Conservation (phyloP, 2,888 invertebrate species). For the Branchipolynoe longqiensis region DNA sequence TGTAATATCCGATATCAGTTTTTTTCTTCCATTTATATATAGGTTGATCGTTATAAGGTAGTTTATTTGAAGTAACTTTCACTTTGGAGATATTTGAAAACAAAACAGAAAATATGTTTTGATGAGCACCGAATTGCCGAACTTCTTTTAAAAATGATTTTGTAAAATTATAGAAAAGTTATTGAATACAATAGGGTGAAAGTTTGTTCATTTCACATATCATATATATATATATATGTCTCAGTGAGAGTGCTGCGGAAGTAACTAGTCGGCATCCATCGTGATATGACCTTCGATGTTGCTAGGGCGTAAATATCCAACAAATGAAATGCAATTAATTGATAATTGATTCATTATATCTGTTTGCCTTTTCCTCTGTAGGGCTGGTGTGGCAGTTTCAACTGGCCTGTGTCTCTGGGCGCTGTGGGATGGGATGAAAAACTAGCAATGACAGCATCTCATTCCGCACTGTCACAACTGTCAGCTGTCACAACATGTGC, state of each 20-base stretch:
- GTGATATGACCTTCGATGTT: too few species aligned
- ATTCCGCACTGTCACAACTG: too few species aligned
- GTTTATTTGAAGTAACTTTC: too few species aligned
- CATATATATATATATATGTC: not conserved
- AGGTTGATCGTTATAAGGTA: too few species aligned
- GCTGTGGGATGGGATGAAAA: not conserved
- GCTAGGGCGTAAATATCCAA: not conserved
- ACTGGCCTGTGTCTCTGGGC: slow-evolving; percentile 10
- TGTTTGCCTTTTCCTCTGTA: not conserved
- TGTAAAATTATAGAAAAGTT: not conserved
- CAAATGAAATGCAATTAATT: not conserved
- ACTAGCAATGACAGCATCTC: too few species aligned
- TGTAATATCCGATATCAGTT: too few species aligned
- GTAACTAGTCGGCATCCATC: not conserved
- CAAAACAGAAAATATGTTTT: too few species aligned
- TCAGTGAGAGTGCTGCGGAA: not conserved
- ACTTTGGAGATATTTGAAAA: too few species aligned
- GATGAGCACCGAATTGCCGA: too few species aligned
- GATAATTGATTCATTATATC: not conserved
- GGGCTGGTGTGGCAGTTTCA: slow-evolving; percentile 6
- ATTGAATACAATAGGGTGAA: not conserved
- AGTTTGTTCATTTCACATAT: too few species aligned
- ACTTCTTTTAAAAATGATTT: not conserved
- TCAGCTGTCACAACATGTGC: too few species aligned
- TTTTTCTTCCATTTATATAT: too few species aligned